phyloP scores from a whole-genome alignment of 2,797 vertebrate species.

The Rousettus madagascariensis region DNA sequence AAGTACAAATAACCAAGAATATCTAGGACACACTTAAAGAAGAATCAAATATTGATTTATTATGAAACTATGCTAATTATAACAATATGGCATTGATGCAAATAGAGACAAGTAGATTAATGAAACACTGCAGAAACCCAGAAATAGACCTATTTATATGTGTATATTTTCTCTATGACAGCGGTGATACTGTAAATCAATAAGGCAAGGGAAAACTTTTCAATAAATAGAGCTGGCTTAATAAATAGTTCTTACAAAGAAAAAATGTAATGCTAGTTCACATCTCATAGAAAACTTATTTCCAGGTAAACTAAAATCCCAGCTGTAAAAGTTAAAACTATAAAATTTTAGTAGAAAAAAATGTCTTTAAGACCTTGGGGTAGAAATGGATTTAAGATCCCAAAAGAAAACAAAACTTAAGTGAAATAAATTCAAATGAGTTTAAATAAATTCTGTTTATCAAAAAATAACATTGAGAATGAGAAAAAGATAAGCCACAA shows the following conservation, averaged over 20 bases:
- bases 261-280: neutral
- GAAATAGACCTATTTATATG: neutral
- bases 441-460: slow-evolving; percentile 13
- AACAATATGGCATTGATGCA: neutral
- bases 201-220: neutral
- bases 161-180: neutral
- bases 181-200: neutral
- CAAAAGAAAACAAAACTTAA: slow-evolving; percentile 12
- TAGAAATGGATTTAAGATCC: neutral
- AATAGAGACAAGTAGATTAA: neutral
- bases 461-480: neutral
- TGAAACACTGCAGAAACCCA: neutral
- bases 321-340: slow-evolving; percentile 11
- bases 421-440: neutral
- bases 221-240: neutral
- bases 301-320: slow-evolving; percentile 46
- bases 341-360: slow-evolving; percentile 32
- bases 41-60: slow-evolving; percentile 13
- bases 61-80: neutral
- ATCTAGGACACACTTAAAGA: neutral
- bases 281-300: neutral
- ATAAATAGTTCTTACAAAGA: neutral
- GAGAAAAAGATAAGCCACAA: neutral
- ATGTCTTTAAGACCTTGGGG: neutral
- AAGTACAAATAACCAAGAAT: slow-evolving; percentile 16